Evolutionary conservation across 2,888 invertebrate genomes (phyloP).

Genomic region (Idaea straminata): DNA sequence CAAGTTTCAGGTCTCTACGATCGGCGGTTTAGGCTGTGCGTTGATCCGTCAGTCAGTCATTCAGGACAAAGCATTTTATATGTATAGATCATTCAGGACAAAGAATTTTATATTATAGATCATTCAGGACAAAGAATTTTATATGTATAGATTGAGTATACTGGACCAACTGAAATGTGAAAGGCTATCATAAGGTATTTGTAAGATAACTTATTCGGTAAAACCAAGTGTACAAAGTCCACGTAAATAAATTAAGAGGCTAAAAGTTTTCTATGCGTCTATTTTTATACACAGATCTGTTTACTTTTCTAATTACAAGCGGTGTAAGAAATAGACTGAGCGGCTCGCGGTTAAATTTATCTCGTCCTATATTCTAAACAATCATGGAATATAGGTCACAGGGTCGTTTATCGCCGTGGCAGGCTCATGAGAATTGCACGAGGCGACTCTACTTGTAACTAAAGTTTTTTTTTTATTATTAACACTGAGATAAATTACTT

Average conservation of each 20-base stretch:
- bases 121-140: too few relatives aligned
- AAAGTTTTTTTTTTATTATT: background rate
- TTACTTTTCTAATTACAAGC: conserved; percentile 67
- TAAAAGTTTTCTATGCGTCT: conserved; percentile 39
- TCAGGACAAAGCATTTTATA: too few relatives aligned
- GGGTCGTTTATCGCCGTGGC: conserved; percentile 42
- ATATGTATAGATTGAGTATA: too few relatives aligned
- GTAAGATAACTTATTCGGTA: background rate
- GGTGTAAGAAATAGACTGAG: conserved; percentile 60
- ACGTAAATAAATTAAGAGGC: conserved; percentile 17
- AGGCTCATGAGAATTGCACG: background rate
- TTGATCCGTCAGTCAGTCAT: too few relatives aligned
- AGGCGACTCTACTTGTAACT: background rate
- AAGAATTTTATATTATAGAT: too few relatives aligned
- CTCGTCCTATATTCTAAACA: conserved; percentile 66
- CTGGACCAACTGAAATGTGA: background rate
- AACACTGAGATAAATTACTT: background rate
- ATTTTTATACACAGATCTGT: conserved; percentile 53
- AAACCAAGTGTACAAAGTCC: background rate
- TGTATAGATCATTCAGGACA: too few relatives aligned
- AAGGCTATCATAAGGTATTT: background rate
- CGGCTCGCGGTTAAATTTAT: conserved; percentile 66
- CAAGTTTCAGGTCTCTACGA: too few relatives aligned
- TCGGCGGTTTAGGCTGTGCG: too few relatives aligned
- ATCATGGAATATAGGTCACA: conserved; percentile 62